Conservation (phyloP, 1,140 invertebrate species). For the Orchesella cincta region DNA sequence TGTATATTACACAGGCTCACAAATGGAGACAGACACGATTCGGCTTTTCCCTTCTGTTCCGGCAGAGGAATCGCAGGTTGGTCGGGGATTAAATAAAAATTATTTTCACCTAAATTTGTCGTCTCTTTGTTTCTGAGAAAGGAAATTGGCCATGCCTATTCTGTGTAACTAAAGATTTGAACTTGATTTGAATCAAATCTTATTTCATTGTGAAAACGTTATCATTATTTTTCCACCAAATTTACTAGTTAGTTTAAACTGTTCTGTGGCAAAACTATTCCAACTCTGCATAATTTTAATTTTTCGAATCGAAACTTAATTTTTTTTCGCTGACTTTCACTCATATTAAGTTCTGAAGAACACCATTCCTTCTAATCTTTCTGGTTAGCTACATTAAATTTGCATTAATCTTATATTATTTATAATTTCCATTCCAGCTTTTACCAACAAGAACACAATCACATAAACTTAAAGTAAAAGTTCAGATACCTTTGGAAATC, state of each 20-base stretch:
- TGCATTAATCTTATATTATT: no score
- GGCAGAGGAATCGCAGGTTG: conserved; percentile 1
- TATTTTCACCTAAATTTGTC: background rate
- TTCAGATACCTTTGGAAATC: no score
- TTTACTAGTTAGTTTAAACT: background rate
- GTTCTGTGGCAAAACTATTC: background rate
- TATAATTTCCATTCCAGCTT: no score
- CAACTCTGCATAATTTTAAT: background rate
- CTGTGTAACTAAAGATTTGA: background rate
- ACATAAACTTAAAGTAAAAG: no score
- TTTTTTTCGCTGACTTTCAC: no score
- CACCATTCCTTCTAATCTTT: no score
- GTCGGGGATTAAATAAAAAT: background rate
- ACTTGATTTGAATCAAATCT: background rate
- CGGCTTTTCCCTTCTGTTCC: conserved; percentile 3
- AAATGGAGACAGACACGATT: background rate
- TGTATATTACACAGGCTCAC: background rate
- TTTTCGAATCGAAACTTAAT: no score
- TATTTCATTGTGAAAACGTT: background rate
- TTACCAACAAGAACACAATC: no score
- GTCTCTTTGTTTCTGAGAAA: background rate
- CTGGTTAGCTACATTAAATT: no score
- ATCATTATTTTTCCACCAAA: background rate
- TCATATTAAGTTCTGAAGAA: no score
- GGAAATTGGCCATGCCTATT: background rate